Evolutionary conservation across 2,888 invertebrate genomes (phyloP).

Genomic region (Catocala nupta): DNA sequence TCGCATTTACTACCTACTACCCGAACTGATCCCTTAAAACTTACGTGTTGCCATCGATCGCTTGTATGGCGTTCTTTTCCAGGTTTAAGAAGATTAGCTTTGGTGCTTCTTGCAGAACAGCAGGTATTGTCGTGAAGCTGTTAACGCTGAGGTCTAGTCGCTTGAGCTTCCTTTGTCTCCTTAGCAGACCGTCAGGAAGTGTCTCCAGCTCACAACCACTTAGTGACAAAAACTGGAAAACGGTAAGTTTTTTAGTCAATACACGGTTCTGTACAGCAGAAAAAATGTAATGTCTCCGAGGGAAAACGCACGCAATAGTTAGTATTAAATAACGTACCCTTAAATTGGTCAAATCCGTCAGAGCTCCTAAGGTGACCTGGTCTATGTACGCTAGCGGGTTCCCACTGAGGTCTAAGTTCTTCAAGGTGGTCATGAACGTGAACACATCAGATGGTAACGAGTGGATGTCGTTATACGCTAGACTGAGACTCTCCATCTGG

Average conservation of each 20-base stretch:
- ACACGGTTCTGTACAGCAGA: no score
- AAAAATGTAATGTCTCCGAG: no score
- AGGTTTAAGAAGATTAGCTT: slow-evolving; percentile 87
- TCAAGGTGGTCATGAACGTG: slow-evolving; percentile 88
- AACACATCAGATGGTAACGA: slow-evolving; percentile 89
- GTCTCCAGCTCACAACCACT: slow-evolving; percentile 87
- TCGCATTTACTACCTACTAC: neutral
- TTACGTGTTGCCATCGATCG: slow-evolving; percentile 75
- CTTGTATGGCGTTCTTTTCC: slow-evolving; percentile 88
- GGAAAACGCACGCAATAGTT: no score
- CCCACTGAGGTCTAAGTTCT: slow-evolving; percentile 88
- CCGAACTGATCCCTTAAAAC: slow-evolving; percentile 28
- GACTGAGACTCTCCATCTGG: slow-evolving; percentile 84
- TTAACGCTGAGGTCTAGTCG: slow-evolving; percentile 89
- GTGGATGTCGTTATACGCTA: slow-evolving; percentile 90
- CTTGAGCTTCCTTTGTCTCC: slow-evolving; percentile 87
- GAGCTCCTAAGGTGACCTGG: slow-evolving; percentile 86
- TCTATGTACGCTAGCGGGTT: slow-evolving; percentile 91
- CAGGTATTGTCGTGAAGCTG: slow-evolving; percentile 85
- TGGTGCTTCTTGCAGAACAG: slow-evolving; percentile 82
- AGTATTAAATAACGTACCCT: slow-evolving; percentile 77
- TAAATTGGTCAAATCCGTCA: slow-evolving; percentile 87
- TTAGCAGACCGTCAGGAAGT: slow-evolving; percentile 88
- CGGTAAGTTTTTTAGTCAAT: no score
- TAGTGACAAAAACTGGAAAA: slow-evolving; percentile 87